Conservation (phyloP, 2,797 vertebrate species). For the Epinephelus coioides region DNA sequence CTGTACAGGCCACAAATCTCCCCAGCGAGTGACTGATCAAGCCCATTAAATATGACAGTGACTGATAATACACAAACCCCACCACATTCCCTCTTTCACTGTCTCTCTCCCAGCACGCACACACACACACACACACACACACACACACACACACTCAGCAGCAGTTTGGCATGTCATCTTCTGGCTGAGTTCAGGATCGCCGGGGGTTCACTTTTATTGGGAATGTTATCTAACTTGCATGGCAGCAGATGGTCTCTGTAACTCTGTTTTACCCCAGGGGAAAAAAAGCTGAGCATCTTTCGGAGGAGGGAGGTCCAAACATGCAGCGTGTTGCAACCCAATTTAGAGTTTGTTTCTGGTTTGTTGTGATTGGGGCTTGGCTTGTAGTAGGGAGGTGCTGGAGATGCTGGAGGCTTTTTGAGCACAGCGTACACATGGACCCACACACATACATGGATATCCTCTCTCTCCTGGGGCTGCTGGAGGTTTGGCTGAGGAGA, state of each 20-base stretch:
- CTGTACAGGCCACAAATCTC: constrained; percentile 46
- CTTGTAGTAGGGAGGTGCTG: constrained; percentile 41
- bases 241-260: constrained; percentile 67
- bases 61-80: constrained; percentile 47
- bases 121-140: constrained; percentile 1
- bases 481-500: constrained; percentile 59
- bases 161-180: constrained; percentile 49
- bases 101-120: not conserved
- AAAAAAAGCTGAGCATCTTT: constrained; percentile 18
- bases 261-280: constrained; percentile 43
- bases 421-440: not conserved
- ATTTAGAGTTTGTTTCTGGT: constrained; percentile 59
- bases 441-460: not conserved
- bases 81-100: constrained; percentile 30
- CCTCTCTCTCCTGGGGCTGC: constrained; percentile 44
- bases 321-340: constrained; percentile 65
- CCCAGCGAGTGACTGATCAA: constrained; percentile 50
- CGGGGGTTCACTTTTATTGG: constrained; percentile 45
- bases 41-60: constrained; percentile 52
- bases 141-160: constrained; percentile 26
- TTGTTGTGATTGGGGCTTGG: constrained; percentile 73
- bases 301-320: constrained; percentile 46
- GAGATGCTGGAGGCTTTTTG: constrained; percentile 45
- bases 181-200: constrained; percentile 37
- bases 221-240: constrained; percentile 65